Evolutionary conservation across 1,140 invertebrate species (phyloP).

Genomic region (Cyphomyrmex costatus): DNA sequence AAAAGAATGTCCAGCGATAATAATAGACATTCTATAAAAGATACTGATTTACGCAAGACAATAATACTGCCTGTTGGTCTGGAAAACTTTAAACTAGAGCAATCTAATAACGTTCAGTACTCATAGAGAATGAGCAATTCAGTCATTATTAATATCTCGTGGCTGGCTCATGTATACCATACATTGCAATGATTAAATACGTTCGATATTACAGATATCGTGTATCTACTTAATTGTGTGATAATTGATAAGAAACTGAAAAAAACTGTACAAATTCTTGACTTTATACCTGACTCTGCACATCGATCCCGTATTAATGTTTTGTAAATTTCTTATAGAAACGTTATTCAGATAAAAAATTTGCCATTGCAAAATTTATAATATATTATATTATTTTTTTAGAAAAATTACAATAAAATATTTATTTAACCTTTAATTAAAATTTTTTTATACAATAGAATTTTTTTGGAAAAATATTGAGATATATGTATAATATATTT

Average conservation of each 20-base stretch:
- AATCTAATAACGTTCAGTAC: conserved; percentile 32
- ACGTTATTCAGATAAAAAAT: not conserved
- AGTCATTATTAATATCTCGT: conserved; percentile 42
- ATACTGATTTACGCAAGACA: conserved; percentile 44
- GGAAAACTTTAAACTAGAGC: conserved; percentile 54
- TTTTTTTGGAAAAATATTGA: not conserved
- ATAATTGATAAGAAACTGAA: not conserved
- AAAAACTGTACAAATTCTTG: not conserved
- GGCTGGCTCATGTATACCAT: not conserved
- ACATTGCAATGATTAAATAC: conserved; percentile 5
- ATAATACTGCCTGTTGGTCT: conserved; percentile 34
- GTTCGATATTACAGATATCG: not conserved
- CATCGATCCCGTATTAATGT: not conserved
- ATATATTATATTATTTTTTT: not conserved
- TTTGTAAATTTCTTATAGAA: conserved; percentile 4
- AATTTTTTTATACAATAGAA: not conserved
- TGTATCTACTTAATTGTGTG: not conserved
- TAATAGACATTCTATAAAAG: not conserved
- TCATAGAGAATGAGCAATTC: conserved; percentile 27
- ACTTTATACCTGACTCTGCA: not conserved
- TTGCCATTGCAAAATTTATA: not conserved
- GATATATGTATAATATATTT: too few species aligned
- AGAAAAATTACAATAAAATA: not conserved
- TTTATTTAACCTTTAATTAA: too few species aligned
- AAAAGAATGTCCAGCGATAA: not conserved